Conservation (phyloP, 2,797 vertebrate genomes). For the Squalus acanthias region DNA sequence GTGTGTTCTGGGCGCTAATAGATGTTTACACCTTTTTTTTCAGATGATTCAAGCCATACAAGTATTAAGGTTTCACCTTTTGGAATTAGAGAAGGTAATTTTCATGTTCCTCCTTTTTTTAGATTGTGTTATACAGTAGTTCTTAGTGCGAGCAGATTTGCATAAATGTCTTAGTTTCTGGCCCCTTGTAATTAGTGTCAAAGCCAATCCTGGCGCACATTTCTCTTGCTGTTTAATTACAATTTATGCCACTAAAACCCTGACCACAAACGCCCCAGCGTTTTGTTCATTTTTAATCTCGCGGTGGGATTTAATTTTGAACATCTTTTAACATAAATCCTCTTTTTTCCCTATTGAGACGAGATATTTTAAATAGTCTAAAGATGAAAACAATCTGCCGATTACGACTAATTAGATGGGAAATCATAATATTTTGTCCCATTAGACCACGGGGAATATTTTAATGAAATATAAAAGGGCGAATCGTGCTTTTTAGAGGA, state of each 20-base stretch:
- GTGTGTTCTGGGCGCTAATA: not conserved
- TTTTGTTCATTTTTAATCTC: constrained; percentile 64
- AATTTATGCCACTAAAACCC: constrained; percentile 78
- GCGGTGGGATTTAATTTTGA: constrained; percentile 58
- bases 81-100: constrained; percentile 99
- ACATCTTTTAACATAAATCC: constrained; percentile 21
- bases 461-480: not conserved
- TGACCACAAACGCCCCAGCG: constrained; percentile 68
- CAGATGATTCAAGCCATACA: constrained; percentile 99
- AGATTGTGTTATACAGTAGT: not conserved
- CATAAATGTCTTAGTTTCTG: constrained; percentile 87
- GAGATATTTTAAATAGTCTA: not conserved
- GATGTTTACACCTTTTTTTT: constrained; percentile 43
- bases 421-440: constrained; percentile 24
- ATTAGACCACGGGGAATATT: constrained; percentile 20
- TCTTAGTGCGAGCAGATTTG: constrained; percentile 62
- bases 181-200: constrained; percentile 89
- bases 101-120: not conserved
- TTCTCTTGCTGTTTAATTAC: constrained; percentile 91
- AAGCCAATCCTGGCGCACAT: constrained; percentile 84
- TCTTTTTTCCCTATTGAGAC: not conserved
- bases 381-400: constrained; percentile 22
- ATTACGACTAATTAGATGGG: not conserved
- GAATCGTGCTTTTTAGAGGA: not conserved
- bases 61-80: constrained; percentile 99